Evolutionary conservation across 2,113 vertebrate species (phyloP), one percentile per base, ranked within the genome.

Genomic region (Cephalopterus ornatus): DNA sequence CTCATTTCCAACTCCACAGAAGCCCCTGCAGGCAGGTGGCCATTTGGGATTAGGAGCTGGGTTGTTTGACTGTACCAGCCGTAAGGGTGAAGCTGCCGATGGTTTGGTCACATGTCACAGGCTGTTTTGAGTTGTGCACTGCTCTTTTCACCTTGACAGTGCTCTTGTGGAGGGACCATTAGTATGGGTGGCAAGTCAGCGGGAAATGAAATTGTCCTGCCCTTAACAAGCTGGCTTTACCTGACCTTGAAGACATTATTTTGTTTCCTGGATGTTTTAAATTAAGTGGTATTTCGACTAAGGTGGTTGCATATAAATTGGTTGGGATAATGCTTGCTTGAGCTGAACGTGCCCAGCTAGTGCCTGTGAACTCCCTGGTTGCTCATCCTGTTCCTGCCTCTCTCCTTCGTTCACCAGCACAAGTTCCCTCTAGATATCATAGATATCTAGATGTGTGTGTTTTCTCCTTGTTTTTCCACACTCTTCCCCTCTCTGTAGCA

Each of bases 201-300:
- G 1, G 53, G 85, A 95, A 94, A 56, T 76, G 63, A 77, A 89
- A 84, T 79, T 76, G 73, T 77, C 88, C 88, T 91, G 59, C 84
- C 88, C 76, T 95, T 96, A 97, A 91, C 73, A 80, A 86, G 74
- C 63, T 87, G 83, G 65, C 82, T 77, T 74, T 44, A 67, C 70
- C 75, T 85, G 93, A 94, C 94, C 96, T 89, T 88, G 85, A 84
- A 87, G 82, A 58, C 32, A 46, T 74, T 41, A 89, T 92, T 96
- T 95, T 84, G 83, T 87, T 97, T 95, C 81, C 75, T 62, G 42
- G 35, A 68, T 92, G 73, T 92, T 88, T 88, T 92, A 94, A 92
- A 93, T 94, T 46, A 84, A 90, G 55, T 88, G 72, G 66, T 32
- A 55, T 81, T 91, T 95, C 8, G 8, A 27, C 68, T 71, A 53